phyloP scores from a whole-genome alignment of 1,140 invertebrate species.

The Centruroides vittatus region DNA sequence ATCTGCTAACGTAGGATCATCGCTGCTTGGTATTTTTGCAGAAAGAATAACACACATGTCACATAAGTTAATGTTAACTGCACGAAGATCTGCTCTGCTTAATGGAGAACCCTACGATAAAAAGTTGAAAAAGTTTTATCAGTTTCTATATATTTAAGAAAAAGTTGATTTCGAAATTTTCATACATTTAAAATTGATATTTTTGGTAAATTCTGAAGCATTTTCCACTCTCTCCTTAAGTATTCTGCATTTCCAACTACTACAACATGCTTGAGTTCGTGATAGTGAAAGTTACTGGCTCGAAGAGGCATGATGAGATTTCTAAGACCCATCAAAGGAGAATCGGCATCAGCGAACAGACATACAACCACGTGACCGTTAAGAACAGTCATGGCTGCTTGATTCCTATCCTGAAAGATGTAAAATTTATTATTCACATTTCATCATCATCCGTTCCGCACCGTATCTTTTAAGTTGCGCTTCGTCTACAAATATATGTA shows the following conservation, averaged over 20 bases:
- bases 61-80: constrained; percentile 97
- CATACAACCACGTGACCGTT: constrained; percentile 98
- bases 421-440: too few species aligned
- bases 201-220: constrained; percentile 97
- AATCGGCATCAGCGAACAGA: constrained; percentile 94
- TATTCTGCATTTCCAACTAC: constrained; percentile 98
- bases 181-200: constrained; percentile 87
- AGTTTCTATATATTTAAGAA: too few species aligned
- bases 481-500: too few species aligned
- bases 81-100: constrained; percentile 91
- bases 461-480: too few species aligned
- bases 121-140: too few species aligned
- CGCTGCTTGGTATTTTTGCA: constrained; percentile 87
- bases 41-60: constrained; percentile 97
- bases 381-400: constrained; percentile 96
- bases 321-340: constrained; percentile 83
- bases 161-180: too few species aligned
- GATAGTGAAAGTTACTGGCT: constrained; percentile 98
- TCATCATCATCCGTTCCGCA: too few species aligned
- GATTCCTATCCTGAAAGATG: constrained; percentile 74
- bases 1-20: constrained; percentile 96
- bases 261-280: constrained; percentile 98
- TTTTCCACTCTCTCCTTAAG: constrained; percentile 93
- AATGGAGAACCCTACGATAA: constrained; percentile 76
- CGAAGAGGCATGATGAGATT: constrained; percentile 92